phyloP scores from a whole-genome alignment of 2,888 invertebrate genomes.

The Oithona nana region DNA sequence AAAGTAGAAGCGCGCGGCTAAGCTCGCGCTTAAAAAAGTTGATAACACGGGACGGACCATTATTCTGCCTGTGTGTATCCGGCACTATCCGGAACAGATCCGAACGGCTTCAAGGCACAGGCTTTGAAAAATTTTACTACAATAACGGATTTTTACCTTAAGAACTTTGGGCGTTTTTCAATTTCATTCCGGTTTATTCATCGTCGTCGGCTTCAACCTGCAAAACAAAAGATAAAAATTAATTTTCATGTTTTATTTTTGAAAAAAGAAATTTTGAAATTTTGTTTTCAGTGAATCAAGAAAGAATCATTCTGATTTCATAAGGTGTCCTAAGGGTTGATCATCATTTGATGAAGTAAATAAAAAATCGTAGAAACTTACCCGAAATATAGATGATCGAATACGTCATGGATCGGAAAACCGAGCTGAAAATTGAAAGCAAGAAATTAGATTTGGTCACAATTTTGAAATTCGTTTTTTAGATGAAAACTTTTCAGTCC shows the following conservation, averaged over 20 bases:
- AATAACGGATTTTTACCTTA: no score
- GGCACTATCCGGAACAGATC: not conserved
- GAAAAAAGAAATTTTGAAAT: not conserved
- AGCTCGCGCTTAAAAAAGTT: no score
- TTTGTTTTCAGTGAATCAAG: not conserved
- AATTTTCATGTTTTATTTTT: not conserved
- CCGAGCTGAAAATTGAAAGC: not conserved
- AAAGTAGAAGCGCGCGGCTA: not conserved
- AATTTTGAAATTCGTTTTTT: not conserved
- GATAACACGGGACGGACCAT: not conserved
- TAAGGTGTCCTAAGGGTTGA: not conserved
- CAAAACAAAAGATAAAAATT: not conserved
- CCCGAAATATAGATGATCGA: not conserved
- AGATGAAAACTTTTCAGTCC: not conserved
- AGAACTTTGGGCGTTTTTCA: no score
- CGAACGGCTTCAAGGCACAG: not conserved
- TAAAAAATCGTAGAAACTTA: no score
- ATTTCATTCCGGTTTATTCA: no score
- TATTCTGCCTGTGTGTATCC: not conserved
- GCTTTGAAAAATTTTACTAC: not conserved
- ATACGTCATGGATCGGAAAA: not conserved
- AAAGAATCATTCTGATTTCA: not conserved
- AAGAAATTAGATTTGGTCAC: not conserved
- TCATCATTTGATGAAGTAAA: no score
- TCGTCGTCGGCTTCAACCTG: no score